A percentile compares a stretch with the other conserved stretches of the same genome.
phyloP scores from a whole-genome alignment of 1,140 invertebrate species.

The Hycleus cichorii region DNA sequence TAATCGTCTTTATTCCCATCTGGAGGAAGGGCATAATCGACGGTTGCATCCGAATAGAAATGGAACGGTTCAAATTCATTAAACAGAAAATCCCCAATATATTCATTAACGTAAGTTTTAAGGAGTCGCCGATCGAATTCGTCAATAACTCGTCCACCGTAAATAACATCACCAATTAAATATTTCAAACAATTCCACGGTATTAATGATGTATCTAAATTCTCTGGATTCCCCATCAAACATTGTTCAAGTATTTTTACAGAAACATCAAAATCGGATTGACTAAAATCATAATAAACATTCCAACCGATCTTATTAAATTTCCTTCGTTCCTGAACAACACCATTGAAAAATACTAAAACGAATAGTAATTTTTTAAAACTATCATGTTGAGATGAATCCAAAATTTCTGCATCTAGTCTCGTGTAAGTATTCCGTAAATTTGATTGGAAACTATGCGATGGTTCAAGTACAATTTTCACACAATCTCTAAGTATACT shows the following conservation, averaged over 20 bases:
- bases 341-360: conserved; percentile 84
- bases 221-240: conserved; percentile 58
- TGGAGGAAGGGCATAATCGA: conserved; percentile 72
- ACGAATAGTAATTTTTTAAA: conserved; percentile 77
- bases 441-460: conserved; percentile 83
- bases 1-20: conserved; percentile 62
- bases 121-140: conserved; percentile 80
- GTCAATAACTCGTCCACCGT: conserved; percentile 85
- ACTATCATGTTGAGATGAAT: conserved; percentile 61
- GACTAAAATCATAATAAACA: conserved; percentile 86
- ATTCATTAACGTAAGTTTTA: conserved; percentile 84
- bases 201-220: conserved; percentile 52
- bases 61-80: conserved; percentile 83
- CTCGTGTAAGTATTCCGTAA: conserved; percentile 83
- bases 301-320: conserved; percentile 94
- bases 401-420: conserved; percentile 61
- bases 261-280: conserved; percentile 84
- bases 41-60: conserved; percentile 68
- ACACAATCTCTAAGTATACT: conserved; percentile 79
- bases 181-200: conserved; percentile 89
- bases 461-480: conserved; percentile 63
- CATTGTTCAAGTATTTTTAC: conserved; percentile 76
- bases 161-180: conserved; percentile 89
- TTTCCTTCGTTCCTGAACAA: conserved; percentile 81
- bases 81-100: conserved; percentile 88